Conservation (phyloP, 1,140 invertebrate species). For the Macrosteles quadrilineatus region DNA sequence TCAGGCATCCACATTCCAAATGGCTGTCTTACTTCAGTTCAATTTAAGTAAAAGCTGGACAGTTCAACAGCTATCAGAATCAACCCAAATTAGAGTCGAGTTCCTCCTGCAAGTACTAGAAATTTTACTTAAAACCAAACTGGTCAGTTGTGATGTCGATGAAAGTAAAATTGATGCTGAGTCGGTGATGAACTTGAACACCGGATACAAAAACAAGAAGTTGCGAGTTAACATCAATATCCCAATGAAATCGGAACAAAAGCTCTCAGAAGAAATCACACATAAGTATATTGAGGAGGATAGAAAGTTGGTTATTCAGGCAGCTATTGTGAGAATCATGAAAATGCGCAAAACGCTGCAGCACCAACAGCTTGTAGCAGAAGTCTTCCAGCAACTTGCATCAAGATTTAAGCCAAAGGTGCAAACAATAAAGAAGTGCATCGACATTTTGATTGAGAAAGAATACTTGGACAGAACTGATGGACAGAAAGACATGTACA, state of each 20-base stretch:
- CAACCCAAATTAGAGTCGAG: constrained; percentile 87
- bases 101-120: constrained; percentile 74
- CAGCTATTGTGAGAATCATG: constrained; percentile 99
- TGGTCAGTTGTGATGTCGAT: constrained; percentile 56
- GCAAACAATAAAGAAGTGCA: constrained; percentile 99
- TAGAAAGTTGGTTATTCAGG: constrained; percentile 95
- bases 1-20: constrained; percentile 97
- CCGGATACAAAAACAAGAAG: constrained; percentile 96
- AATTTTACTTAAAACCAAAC: constrained; percentile 92
- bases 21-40: constrained; percentile 96
- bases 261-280: constrained; percentile 95
- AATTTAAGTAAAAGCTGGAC: constrained; percentile 85
- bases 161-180: constrained; percentile 38
- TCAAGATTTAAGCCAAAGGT: constrained; percentile 97
- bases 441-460: constrained; percentile 99
- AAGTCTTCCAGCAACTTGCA: constrained; percentile 94
- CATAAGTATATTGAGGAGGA: constrained; percentile 99
- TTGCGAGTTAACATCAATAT: constrained; percentile 98
- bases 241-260: constrained; percentile 95
- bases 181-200: constrained; percentile 76
- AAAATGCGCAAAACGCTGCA: constrained; percentile 97
- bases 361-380: constrained; percentile 93
- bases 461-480: constrained; percentile 97
- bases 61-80: constrained; percentile 83
- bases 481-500: constrained; percentile 96